Evolutionary conservation across 1,140 invertebrate species (phyloP).

Genomic region (Onthophagus taurus): DNA sequence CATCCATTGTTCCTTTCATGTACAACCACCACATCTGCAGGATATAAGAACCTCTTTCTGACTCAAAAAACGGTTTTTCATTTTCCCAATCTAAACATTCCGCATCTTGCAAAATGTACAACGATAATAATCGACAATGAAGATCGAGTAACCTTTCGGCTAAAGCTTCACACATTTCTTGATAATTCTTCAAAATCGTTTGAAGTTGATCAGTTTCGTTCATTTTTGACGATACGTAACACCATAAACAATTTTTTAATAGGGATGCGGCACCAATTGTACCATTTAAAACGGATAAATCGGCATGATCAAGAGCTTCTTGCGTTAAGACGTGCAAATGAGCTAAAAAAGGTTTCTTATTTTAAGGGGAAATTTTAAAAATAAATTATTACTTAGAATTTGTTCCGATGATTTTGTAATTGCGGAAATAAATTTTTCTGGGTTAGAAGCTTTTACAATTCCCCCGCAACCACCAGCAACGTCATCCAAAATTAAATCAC

Average conservation of each 20-base stretch:
- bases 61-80: slow-evolving; percentile 51
- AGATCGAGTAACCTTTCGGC: slow-evolving; percentile 68
- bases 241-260: slow-evolving; percentile 63
- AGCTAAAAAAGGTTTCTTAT: slow-evolving; percentile 38
- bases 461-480: slow-evolving; percentile 38
- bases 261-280: slow-evolving; percentile 68
- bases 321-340: slow-evolving; percentile 68
- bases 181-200: slow-evolving; percentile 59
- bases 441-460: slow-evolving; percentile 59
- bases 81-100: slow-evolving; percentile 60
- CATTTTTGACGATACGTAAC: slow-evolving; percentile 54
- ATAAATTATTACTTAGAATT: slow-evolving; percentile 41
- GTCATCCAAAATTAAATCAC: slow-evolving; percentile 29
- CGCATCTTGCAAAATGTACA: slow-evolving; percentile 70
- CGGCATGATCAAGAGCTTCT: slow-evolving; percentile 71
- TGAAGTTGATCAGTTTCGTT: slow-evolving; percentile 35
- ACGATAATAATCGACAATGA: slow-evolving; percentile 60
- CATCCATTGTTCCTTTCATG: slow-evolving; percentile 65
- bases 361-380: background rate
- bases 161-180: slow-evolving; percentile 70
- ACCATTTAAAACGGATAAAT: slow-evolving; percentile 64
- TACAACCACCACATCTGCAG: slow-evolving; percentile 81
- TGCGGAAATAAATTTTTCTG: slow-evolving; percentile 57
- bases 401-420: slow-evolving; percentile 60
- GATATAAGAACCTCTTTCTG: slow-evolving; percentile 61